phyloP scores from a whole-genome alignment of 2,113 vertebrate genomes.

The Actenoides lindsayi region DNA sequence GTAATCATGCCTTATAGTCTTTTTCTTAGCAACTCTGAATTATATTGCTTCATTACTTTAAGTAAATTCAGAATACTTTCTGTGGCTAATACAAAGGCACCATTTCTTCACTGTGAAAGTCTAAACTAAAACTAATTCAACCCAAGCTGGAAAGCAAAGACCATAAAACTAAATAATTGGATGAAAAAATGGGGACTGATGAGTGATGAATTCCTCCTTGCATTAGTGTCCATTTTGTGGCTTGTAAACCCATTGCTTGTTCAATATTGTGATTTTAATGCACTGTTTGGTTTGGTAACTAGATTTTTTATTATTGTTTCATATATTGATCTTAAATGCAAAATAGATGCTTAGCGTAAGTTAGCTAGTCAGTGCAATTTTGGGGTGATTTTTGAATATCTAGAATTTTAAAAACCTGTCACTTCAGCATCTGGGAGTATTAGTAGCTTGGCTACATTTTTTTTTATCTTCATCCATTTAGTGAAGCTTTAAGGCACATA shows the following conservation, averaged over 20 bases:
- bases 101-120: background rate
- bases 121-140: background rate
- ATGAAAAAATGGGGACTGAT: background rate
- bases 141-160: background rate
- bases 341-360: background rate
- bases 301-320: background rate
- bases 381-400: background rate
- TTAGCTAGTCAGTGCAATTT: background rate
- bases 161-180: background rate
- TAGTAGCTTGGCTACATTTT: background rate
- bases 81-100: background rate
- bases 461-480: background rate
- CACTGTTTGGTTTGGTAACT: background rate
- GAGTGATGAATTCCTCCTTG: background rate
- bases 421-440: background rate
- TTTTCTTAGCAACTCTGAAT: background rate
- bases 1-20: background rate
- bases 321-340: background rate
- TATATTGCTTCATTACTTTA: background rate
- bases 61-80: background rate
- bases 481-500: background rate
- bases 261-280: background rate
- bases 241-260: background rate
- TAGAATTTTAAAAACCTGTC: background rate
- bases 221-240: background rate